Percentiles rank a stretch among this genome's conserved stretches.
Conservation (phyloP, 2,888 invertebrate genomes). For the Plagiodera versicolora region DNA sequence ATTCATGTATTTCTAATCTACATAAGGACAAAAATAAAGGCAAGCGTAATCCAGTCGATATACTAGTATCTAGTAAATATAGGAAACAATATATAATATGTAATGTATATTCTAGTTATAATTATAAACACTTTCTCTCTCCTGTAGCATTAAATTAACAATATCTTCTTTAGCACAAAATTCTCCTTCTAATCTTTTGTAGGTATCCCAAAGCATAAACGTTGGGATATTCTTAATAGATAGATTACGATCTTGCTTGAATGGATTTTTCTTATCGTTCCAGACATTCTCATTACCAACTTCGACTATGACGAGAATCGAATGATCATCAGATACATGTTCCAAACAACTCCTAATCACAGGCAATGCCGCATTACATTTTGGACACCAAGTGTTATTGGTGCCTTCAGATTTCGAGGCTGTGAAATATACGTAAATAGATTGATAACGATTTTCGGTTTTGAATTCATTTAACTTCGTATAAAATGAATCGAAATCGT, state of each 20-base stretch:
- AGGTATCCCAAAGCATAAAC: constrained; percentile 1
- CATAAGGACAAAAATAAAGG: too few relatives aligned
- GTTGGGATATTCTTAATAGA: constrained; percentile 3
- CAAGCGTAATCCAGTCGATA: constrained; percentile 10
- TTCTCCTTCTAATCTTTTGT: constrained; percentile 5
- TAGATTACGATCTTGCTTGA: background rate
- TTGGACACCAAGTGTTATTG: background rate
- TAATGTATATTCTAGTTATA: too few relatives aligned
- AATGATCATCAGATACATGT: background rate
- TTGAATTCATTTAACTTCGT: background rate
- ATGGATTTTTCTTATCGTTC: background rate
- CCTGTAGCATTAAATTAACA: constrained; percentile 1
- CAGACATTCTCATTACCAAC: constrained; percentile 4
- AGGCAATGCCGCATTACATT: constrained; percentile 4
- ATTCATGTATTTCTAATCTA: too few relatives aligned
- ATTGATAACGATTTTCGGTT: background rate
- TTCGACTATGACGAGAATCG: background rate
- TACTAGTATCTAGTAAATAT: too few relatives aligned
- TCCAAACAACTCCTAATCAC: background rate
- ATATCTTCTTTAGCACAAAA: constrained; percentile 11
- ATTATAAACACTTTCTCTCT: background rate
- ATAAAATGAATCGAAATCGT: background rate
- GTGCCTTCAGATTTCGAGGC: background rate
- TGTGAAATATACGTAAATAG: constrained; percentile 7
- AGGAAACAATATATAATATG: too few relatives aligned